A percentile compares a stretch with the other conserved stretches of the same genome.
These are phyloP conservation scores for Poeciliopsis retropinna DNA, from an alignment of 2,113 vertebrate genomes.

Conservation along the genomic window DNA sequence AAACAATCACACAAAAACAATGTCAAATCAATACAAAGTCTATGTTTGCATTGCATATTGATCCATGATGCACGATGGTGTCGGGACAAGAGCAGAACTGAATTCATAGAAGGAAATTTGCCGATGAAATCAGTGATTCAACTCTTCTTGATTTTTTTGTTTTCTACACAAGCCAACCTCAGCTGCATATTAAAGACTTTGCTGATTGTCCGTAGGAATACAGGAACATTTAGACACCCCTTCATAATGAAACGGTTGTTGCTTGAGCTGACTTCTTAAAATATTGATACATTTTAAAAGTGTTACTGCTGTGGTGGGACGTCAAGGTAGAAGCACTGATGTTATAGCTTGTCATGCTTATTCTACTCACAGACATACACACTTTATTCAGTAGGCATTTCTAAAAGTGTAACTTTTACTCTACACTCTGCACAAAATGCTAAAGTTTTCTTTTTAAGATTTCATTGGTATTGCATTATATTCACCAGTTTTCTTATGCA, in stretches of 20 bases:
- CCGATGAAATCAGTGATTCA: constrained; percentile 46
- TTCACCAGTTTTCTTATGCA: neutral
- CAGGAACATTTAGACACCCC: constrained; percentile 16
- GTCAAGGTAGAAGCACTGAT: neutral
- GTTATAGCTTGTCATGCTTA: neutral
- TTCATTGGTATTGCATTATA: neutral
- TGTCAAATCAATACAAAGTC: too few relatives aligned
- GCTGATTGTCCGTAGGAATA: constrained; percentile 34
- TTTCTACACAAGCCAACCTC: constrained; percentile 21
- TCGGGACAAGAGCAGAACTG: constrained; percentile 36
- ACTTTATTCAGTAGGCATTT: neutral
- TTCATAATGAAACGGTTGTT: constrained; percentile 41
- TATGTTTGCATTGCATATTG: constrained; percentile 37
- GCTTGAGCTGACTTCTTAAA: constrained; percentile 44
- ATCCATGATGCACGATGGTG: constrained; percentile 58
- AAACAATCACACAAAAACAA: too few relatives aligned
- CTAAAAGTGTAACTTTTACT: neutral
- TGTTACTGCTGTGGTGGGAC: constrained; percentile 12
- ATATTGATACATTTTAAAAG: constrained; percentile 51
- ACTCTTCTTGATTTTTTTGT: constrained; percentile 19
- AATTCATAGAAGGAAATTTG: constrained; percentile 49
- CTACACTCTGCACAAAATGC: neutral
- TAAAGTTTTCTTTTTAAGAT: neutral
- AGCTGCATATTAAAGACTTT: constrained; percentile 12
- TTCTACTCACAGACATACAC: neutral